Conservation (phyloP, 1,140 invertebrate genomes). For the Coptotermes formosanus region DNA sequence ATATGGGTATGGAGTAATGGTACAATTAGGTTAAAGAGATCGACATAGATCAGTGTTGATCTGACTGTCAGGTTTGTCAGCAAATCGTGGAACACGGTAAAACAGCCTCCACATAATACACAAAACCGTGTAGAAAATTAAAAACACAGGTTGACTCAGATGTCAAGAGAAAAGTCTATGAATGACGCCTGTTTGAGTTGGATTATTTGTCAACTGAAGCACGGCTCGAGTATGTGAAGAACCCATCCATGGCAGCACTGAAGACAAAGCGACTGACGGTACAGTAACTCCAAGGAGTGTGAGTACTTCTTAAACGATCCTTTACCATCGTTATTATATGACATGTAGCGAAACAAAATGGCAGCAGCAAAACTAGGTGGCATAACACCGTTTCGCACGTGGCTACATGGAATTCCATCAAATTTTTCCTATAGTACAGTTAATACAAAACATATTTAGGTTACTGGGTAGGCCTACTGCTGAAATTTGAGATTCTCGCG, state of each 20-base stretch:
- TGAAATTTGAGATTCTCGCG: too few relatives aligned
- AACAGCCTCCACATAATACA: neutral
- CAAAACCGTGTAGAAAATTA: slow-evolving; percentile 11
- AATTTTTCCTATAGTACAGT: too few relatives aligned
- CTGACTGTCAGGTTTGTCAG: neutral
- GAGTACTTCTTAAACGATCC: neutral
- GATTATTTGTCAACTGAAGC: slow-evolving; percentile 12
- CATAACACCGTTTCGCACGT: too few relatives aligned
- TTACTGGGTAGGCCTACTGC: too few relatives aligned
- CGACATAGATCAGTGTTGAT: neutral
- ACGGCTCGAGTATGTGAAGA: neutral
- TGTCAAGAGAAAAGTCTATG: slow-evolving; percentile 12
- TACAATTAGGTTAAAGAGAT: too few relatives aligned
- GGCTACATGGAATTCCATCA: too few relatives aligned
- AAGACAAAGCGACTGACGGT: neutral
- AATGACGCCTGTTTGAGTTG: slow-evolving; percentile 9
- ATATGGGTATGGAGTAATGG: too few relatives aligned
- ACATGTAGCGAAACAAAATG: too few relatives aligned
- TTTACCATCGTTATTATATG: neutral
- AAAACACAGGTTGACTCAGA: neutral
- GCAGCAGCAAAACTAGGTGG: too few relatives aligned
- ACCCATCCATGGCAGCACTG: neutral
- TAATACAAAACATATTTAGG: too few relatives aligned
- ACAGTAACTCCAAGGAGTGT: neutral
- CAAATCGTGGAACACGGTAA: neutral